Evolutionary conservation across 2,113 vertebrate species (phyloP), one percentile per base, ranked within the genome.

Genomic region (Tringa solitaria): DNA sequence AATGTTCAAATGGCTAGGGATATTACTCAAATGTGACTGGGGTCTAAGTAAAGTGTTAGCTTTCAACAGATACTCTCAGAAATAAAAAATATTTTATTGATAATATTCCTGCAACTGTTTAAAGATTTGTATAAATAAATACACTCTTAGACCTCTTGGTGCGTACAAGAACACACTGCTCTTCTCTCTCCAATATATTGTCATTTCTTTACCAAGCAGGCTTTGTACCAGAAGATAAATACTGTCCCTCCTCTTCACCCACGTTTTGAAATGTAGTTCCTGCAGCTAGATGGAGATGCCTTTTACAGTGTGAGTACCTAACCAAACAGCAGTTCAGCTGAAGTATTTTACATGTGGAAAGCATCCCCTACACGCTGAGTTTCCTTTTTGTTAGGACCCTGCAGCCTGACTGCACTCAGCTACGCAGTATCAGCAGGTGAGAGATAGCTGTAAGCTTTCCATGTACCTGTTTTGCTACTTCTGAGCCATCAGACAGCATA

Each of bases 111-210:
- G n/a, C 17, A 88, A 61, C 67, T 85, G 24, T 69, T 85, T 54
- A 88, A 85, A 64, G 10, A 22, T 37, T 60, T 53, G 4, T 57
- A 37, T 60, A 84, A 87, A 72, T 79, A 80, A 80, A 60, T 53
- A 60, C 16, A 27, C 8, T 39, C 35, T 39, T 50, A 41, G 6
- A 46, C 13, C 12, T 45, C 19, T 35, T 21, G 23, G 23, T 8
- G 26, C 57, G 6, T 50, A 43, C 24, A 70, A 46, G 23, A 90
- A 53, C 0, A 0, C 3, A 14, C 9, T 83, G 6, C 45, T 72
- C 9, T 74, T 57, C 19, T 68, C 20, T 53, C 20, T 77, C n/a
- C 3, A 1, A 27, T 20, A 22, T 37, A 27, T 26, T 70, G 53
- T 10, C 41, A 30, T 56, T 54, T 82, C 37, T 87, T 80, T 51